phyloP scores from a whole-genome alignment of 2,888 invertebrate species.

The Tanypteryx hageni region DNA sequence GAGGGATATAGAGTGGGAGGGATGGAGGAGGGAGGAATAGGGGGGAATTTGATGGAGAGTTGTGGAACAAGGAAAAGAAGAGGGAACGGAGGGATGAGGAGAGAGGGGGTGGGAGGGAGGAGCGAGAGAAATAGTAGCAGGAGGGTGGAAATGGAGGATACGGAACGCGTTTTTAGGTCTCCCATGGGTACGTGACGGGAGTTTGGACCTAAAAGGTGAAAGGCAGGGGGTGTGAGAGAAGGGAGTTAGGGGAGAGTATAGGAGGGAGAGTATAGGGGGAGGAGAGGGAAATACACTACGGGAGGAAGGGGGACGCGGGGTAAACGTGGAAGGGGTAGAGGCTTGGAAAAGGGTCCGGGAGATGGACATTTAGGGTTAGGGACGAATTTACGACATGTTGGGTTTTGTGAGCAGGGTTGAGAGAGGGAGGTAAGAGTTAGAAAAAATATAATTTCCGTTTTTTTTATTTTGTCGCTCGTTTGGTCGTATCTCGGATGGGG shows the following conservation, averaged over 20 bases:
- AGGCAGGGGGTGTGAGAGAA: background rate
- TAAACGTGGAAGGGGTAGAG: constrained; percentile 66
- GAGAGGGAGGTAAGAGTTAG: no score
- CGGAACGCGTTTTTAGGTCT: no score
- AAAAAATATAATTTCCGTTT: no score
- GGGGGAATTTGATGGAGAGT: constrained; percentile 9
- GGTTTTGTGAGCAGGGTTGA: constrained; percentile 12
- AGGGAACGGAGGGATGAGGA: constrained; percentile 12
- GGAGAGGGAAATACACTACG: constrained; percentile 69
- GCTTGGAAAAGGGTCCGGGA: constrained; percentile 68
- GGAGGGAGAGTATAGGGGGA: constrained; percentile 66
- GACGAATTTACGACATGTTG: constrained; percentile 48
- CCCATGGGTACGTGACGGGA: background rate
- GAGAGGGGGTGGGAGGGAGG: constrained; percentile 66
- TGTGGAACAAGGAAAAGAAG: constrained; percentile 57
- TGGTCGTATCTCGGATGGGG: no score
- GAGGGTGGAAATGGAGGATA: constrained; percentile 57
- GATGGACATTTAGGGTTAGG: constrained; percentile 67
- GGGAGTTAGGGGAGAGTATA: constrained; percentile 70
- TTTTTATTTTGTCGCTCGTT: no score
- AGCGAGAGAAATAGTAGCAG: constrained; percentile 59
- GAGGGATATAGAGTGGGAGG: constrained; percentile 65
- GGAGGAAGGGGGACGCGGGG: background rate
- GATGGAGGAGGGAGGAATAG: constrained; percentile 65
- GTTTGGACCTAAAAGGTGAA: background rate